These are phyloP conservation scores for Zelostemma sp. DNA, from an alignment of 1,140 invertebrate genomes.

Conservation along the genomic window DNA sequence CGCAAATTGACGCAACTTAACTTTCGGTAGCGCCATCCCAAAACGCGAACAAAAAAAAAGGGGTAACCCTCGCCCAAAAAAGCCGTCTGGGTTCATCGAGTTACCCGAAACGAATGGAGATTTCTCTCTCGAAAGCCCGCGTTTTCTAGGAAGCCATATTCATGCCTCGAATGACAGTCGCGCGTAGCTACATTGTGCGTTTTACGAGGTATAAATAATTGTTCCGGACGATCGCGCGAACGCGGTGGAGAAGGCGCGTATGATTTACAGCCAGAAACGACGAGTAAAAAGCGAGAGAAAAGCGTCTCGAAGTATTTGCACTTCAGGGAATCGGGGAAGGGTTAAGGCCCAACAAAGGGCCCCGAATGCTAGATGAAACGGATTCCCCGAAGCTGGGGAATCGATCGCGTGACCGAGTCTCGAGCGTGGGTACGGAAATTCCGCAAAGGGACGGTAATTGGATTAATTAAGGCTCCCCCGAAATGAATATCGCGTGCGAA, in stretches of 20 bases:
- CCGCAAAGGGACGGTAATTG: slow-evolving; percentile 62
- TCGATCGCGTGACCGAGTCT: slow-evolving; percentile 61
- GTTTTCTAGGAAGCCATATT: slow-evolving; percentile 18
- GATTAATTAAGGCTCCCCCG: too few species aligned
- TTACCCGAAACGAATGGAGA: too few species aligned
- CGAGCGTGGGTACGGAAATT: slow-evolving; percentile 53
- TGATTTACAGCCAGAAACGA: slow-evolving; percentile 43
- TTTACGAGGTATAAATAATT: slow-evolving; percentile 45
- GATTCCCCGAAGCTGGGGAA: slow-evolving; percentile 56
- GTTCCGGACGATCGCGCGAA: slow-evolving; percentile 6
- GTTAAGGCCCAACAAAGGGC: too few species aligned
- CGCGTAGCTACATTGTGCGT: slow-evolving; percentile 43
- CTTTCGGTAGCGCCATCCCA: too few species aligned
- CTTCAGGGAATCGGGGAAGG: not conserved
- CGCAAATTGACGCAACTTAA: slow-evolving; percentile 55
- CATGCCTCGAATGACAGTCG: slow-evolving; percentile 31
- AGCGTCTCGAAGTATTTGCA: slow-evolving; percentile 2
- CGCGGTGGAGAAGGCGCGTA: slow-evolving; percentile 24
- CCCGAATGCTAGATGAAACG: not conserved
- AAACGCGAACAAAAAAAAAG: too few species aligned
- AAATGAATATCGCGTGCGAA: too few species aligned
- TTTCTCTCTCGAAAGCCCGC: too few species aligned
- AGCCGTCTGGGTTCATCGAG: too few species aligned
- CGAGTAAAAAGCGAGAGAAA: not conserved
- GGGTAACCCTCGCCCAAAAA: too few species aligned